Base-by-base conservation (phyloP, 1,140 invertebrate genomes). In the Ptiloglossa arizonensis region DNA sequence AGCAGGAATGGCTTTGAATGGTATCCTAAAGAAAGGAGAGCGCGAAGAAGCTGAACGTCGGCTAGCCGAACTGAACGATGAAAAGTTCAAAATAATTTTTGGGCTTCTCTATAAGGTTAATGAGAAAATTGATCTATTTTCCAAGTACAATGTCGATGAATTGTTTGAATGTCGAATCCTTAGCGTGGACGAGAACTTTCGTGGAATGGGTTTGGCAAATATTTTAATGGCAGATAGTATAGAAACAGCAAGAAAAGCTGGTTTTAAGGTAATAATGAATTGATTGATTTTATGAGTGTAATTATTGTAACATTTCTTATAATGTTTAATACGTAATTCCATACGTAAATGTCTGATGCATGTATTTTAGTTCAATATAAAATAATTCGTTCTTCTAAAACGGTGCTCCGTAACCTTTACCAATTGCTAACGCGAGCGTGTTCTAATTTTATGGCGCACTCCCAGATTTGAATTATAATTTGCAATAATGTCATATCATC, bases 131-230 rank as follows among this genome's bases (percentile, higher is more conserved):
- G 93, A 96, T 91, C 87, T 96, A 4, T 96, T 95, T 85, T 83
- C 83, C 3, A 94, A 93, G 63, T 96, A 95, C 89, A 88, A 94
- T 59, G 95, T 96, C 5, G 94, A 96, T 41, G 93, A 95, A 71
- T 94, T 97, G n/a, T 96, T 97, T 82, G 96, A 97, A 89, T 95
- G 96, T 80, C 93, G 96, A 59, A 97, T 97, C 77, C 94, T 97
- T 13, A 96, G 96, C 35, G 96, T 97, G 8, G 95, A 96, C 72
- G 93, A 94, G 29, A 89, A 92, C 56, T 96, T 94, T 76, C 93
- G 96, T 11, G 96, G 96, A 0, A 93, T 91, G 81, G 96, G 96
- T 15, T 91, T 97, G 54, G 96, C 96, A 2, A 95, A 95, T 77
- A 93, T 95, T 80, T 92, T 97, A 11, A 94, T 97, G 87, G 90